phyloP scores from a whole-genome alignment of 2,888 invertebrate genomes.

The Eristalinus aeneus region DNA sequence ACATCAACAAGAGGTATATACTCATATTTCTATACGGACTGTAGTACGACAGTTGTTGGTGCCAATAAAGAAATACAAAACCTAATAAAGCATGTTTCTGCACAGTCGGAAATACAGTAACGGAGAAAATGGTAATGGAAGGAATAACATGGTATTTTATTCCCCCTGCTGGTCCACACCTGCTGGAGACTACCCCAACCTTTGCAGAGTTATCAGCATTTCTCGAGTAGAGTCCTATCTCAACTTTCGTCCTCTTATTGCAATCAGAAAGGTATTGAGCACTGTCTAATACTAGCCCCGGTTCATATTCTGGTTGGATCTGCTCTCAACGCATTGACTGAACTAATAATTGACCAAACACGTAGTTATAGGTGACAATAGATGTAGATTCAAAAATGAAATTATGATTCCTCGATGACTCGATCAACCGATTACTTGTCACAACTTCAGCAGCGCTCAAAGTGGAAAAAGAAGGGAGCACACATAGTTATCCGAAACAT shows the following conservation, averaged over 20 bases:
- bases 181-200: no score
- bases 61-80: neutral
- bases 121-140: no score
- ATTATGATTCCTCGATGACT: slow-evolving; percentile 26
- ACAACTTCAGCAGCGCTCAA: slow-evolving; percentile 1
- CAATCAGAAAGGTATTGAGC: no score
- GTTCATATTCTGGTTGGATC: slow-evolving; percentile 58
- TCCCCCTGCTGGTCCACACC: neutral
- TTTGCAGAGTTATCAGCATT: no score
- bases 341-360: slow-evolving; percentile 34
- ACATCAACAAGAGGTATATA: neutral
- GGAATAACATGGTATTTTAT: neutral
- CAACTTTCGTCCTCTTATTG: no score
- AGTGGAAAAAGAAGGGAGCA: neutral
- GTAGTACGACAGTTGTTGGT: neutral
- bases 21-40: neutral
- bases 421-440: slow-evolving; percentile 34
- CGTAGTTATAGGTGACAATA: slow-evolving; percentile 44
- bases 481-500: neutral
- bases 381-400: slow-evolving; percentile 3
- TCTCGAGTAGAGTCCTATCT: no score
- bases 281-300: slow-evolving; percentile 33
- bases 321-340: slow-evolving; percentile 53
- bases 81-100: neutral
- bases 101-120: no score